phyloP scores from a whole-genome alignment of 1,140 invertebrate species.

The Drosophila ironensis region DNA sequence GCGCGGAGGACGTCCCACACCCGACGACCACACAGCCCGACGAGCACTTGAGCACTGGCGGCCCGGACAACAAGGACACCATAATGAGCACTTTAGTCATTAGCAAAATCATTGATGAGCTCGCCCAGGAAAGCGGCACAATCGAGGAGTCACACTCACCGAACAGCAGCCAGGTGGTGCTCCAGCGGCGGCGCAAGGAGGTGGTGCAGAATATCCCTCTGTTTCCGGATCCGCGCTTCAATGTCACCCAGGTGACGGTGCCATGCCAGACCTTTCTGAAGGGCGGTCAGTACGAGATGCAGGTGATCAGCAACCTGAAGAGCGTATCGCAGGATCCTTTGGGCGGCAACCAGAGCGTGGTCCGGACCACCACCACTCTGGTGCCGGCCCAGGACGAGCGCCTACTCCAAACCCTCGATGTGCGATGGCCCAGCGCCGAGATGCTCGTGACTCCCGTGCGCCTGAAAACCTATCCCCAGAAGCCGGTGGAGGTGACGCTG shows the following conservation, averaged over 20 bases:
- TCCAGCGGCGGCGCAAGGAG: slow-evolving; percentile 75
- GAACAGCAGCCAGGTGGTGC: slow-evolving; percentile 38
- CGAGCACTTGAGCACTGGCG: slow-evolving; percentile 56
- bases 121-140: not conserved
- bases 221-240: slow-evolving; percentile 73
- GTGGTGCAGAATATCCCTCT: slow-evolving; percentile 74
- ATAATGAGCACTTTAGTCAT: slow-evolving; percentile 82
- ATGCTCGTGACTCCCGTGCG: slow-evolving; percentile 88
- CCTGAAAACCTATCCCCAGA: slow-evolving; percentile 89
- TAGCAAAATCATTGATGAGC: slow-evolving; percentile 81
- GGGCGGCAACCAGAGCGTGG: slow-evolving; percentile 19
- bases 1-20: slow-evolving; percentile 16
- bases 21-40: slow-evolving; percentile 15
- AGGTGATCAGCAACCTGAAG: slow-evolving; percentile 70
- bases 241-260: slow-evolving; percentile 77
- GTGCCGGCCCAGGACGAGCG: slow-evolving; percentile 71
- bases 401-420: slow-evolving; percentile 83
- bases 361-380: slow-evolving; percentile 67
- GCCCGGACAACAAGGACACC: slow-evolving; percentile 47
- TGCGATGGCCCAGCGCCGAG: slow-evolving; percentile 89
- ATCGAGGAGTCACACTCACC: not conserved
- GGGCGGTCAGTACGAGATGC: slow-evolving; percentile 76
- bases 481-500: slow-evolving; percentile 87
- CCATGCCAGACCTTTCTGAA: slow-evolving; percentile 72
- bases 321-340: slow-evolving; percentile 10